Evolutionary conservation across 2,797 vertebrate species (phyloP).

Genomic region (Gymnothorax reevesii): DNA sequence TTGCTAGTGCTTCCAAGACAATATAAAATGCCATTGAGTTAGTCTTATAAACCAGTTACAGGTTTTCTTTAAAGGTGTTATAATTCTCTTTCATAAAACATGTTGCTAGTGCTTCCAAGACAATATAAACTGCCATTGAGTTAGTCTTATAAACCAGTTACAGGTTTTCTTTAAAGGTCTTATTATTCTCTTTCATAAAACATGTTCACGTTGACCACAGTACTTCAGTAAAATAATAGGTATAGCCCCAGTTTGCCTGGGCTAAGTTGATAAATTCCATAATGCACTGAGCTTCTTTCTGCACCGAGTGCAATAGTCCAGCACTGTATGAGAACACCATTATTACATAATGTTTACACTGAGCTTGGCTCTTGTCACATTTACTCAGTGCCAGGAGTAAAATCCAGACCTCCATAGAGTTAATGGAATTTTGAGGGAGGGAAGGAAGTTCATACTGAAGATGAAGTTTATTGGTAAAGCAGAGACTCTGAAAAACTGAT

Average conservation of each 20-base stretch:
- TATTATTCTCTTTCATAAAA: background rate
- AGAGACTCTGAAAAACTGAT: background rate
- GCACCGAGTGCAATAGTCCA: background rate
- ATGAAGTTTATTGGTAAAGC: background rate
- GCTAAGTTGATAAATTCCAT: background rate
- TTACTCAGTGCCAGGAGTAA: background rate
- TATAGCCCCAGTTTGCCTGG: background rate
- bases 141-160: background rate
- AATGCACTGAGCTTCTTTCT: background rate
- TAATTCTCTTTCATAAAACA: background rate
- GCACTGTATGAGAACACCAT: background rate
- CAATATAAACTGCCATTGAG: background rate
- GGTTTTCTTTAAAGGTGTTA: background rate
- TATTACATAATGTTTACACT: constrained; percentile 17
- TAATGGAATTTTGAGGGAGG: background rate
- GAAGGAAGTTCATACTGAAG: background rate
- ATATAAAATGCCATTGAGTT: background rate
- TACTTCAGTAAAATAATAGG: background rate
- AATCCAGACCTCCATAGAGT: background rate
- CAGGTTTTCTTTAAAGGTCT: background rate
- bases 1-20: background rate
- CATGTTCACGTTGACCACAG: background rate
- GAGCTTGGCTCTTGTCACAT: constrained; percentile 4
- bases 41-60: background rate
- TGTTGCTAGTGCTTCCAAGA: background rate